These are phyloP conservation scores for Norana najaformis DNA, from an alignment of 2,888 invertebrate species.

Conservation along the genomic window DNA sequence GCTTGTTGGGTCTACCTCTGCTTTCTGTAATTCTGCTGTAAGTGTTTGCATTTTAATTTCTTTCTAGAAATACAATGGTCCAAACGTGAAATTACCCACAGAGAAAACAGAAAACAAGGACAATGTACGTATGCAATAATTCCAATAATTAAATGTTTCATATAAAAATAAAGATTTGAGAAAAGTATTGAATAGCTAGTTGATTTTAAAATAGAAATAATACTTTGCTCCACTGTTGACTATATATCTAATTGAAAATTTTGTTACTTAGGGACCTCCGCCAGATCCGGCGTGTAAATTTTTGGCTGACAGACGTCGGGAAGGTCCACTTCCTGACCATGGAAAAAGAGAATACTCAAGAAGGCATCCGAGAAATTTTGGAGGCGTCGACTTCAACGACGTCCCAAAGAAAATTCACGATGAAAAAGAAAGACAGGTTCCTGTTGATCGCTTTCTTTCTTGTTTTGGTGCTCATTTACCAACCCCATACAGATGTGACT, in stretches of 20 bases:
- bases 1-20: background rate
- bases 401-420: conserved; percentile 31
- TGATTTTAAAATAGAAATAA: too few relatives aligned
- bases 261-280: conserved; percentile 52
- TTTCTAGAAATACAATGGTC: conserved; percentile 6
- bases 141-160: background rate
- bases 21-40: background rate
- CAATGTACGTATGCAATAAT: too few relatives aligned
- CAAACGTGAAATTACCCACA: background rate
- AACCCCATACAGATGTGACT: background rate
- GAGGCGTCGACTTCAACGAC: conserved; percentile 57
- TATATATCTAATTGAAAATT: background rate
- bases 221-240: background rate
- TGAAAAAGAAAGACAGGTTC: conserved; percentile 28
- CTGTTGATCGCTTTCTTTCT: background rate
- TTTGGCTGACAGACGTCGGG: conserved; percentile 55
- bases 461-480: background rate
- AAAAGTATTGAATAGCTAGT: too few relatives aligned
- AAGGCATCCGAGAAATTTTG: conserved; percentile 58
- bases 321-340: conserved; percentile 39
- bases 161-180: too few relatives aligned
- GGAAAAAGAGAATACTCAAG: conserved; percentile 46
- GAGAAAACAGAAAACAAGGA: background rate
- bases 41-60: background rate
- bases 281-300: conserved; percentile 59